phyloP scores from a whole-genome alignment of 2,113 vertebrate species.

The Sylvietta virens region DNA sequence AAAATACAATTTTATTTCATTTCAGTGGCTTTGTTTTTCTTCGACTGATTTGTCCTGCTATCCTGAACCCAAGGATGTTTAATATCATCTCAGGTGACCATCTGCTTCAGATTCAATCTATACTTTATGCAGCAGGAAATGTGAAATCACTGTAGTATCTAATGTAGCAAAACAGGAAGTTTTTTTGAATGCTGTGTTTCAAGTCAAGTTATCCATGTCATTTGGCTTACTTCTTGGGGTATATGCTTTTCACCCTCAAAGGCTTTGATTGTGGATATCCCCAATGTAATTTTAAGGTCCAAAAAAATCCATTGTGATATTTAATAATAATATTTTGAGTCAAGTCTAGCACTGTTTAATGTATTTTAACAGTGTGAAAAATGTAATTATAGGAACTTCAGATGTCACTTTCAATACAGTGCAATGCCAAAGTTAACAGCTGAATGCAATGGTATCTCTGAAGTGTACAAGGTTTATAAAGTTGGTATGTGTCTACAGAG shows the following conservation, averaged over 20 bases:
- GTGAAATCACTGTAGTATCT: not conserved
- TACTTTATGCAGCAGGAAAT: not conserved
- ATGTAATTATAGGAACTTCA: not conserved
- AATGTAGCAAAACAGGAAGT: not conserved
- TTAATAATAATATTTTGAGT: not conserved
- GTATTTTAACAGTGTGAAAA: not conserved
- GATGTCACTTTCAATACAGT: not conserved
- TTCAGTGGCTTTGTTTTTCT: constrained; percentile 97
- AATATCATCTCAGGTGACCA: constrained; percentile 95
- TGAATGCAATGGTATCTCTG: not conserved
- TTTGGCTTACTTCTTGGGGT: not conserved
- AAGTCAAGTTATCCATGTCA: not conserved
- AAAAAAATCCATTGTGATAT: not conserved
- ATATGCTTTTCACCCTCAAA: not conserved
- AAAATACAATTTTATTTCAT: constrained; percentile 13
- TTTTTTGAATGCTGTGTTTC: not conserved
- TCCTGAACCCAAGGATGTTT: constrained; percentile 98
- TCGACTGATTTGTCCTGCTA: constrained; percentile 96
- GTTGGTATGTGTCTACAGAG: not conserved
- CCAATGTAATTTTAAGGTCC: not conserved
- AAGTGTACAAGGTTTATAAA: not conserved
- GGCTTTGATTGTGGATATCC: not conserved
- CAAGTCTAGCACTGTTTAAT: not conserved
- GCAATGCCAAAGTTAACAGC: not conserved
- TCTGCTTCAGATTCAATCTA: not conserved